phyloP scores from a whole-genome alignment of 2,113 vertebrate genomes.

The Rafetus swinhoei region DNA sequence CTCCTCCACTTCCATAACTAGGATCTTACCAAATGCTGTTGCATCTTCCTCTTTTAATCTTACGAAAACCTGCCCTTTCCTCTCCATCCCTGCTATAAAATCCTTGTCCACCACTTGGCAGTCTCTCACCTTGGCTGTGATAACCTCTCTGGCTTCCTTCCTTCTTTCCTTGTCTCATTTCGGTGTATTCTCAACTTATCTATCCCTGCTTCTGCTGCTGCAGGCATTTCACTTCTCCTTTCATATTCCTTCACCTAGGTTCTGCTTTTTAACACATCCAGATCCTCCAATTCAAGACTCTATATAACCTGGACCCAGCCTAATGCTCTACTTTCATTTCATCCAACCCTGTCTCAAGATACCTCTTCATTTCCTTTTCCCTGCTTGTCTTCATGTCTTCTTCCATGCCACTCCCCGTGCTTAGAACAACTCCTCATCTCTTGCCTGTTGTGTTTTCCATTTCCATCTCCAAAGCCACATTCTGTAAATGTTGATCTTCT shows the following conservation, averaged over 20 bases:
- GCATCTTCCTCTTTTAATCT: neutral
- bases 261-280: neutral
- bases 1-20: neutral
- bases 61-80: fast-evolving
- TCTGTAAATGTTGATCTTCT: neutral
- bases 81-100: neutral
- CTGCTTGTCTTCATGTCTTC: neutral
- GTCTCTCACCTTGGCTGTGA: neutral
- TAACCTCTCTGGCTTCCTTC: neutral
- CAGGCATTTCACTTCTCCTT: neutral
- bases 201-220: neutral
- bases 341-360: neutral
- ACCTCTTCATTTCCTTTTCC: neutral
- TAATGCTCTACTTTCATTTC: neutral
- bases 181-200: constrained; percentile 6
- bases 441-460: fast-evolving
- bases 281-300: neutral
- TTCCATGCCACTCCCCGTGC: neutral
- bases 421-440: neutral
- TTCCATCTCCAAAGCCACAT: neutral
- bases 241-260: neutral
- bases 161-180: neutral
- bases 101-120: neutral
- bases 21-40: neutral
- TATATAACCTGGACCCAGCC: neutral